Evolutionary conservation across 2,113 vertebrate genomes (phyloP).

Genomic region (human): DNA sequence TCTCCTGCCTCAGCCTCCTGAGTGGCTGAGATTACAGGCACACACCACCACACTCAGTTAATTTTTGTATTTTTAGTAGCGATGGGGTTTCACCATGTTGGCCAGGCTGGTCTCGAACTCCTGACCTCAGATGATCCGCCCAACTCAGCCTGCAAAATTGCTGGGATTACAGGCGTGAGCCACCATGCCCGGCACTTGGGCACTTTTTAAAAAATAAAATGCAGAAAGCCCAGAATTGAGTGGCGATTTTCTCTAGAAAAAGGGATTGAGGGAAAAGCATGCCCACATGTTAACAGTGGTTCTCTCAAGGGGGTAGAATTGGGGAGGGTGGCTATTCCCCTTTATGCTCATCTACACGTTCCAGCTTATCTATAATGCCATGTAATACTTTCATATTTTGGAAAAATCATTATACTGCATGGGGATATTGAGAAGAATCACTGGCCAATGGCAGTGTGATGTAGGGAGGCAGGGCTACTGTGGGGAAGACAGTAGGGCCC

Average conservation of each 20-base stretch:
- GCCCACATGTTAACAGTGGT: background rate
- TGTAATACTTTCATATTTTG: background rate
- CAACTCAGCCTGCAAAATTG: too few relatives aligned
- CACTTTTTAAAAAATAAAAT: too few relatives aligned
- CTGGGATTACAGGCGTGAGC: too few relatives aligned
- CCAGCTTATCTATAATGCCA: background rate
- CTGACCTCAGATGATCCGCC: too few relatives aligned
- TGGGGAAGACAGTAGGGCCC: background rate
- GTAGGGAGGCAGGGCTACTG: background rate
- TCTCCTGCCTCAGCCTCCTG: too few relatives aligned
- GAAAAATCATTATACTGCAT: background rate
- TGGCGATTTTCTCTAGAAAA: background rate
- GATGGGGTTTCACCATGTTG: too few relatives aligned
- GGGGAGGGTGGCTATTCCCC: background rate
- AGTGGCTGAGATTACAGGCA: too few relatives aligned
- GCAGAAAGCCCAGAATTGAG: too few relatives aligned
- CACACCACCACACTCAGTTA: too few relatives aligned
- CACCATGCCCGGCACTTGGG: too few relatives aligned
- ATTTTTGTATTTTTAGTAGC: too few relatives aligned
- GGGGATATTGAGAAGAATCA: background rate
- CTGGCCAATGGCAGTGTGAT: background rate
- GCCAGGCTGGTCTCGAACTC: too few relatives aligned
- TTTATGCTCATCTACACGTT: background rate
- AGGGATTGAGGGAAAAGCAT: background rate
- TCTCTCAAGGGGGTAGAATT: background rate